A percentile compares a stretch with the other conserved stretches of the same genome.
These are phyloP conservation scores for Vanessa cardui DNA, from an alignment of 2,888 invertebrate genomes.

Conservation along the genomic window DNA sequence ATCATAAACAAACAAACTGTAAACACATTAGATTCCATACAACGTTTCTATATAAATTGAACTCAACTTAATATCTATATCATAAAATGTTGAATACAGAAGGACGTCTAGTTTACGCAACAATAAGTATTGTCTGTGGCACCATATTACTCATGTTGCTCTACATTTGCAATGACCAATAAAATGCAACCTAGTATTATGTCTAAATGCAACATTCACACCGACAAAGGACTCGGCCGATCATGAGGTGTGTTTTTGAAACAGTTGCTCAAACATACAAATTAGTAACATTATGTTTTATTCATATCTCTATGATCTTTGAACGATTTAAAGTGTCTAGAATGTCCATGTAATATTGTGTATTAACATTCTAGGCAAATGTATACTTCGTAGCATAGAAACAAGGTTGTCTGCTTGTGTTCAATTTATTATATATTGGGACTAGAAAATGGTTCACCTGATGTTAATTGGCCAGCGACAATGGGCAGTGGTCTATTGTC, in stretches of 20 bases:
- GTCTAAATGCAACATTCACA: conserved; percentile 19
- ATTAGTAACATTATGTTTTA: conserved; percentile 2
- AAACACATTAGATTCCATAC: not conserved
- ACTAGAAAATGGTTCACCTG: too few relatives aligned
- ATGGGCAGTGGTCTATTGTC: too few relatives aligned
- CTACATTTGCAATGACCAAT: conserved; percentile 53
- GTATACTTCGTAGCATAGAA: too few relatives aligned
- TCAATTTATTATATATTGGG: too few relatives aligned
- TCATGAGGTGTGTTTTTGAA: conserved; percentile 9
- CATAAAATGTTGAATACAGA: conserved; percentile 37
- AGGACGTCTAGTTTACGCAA: conserved; percentile 54
- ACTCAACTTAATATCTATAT: conserved; percentile 2
- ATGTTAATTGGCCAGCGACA: too few relatives aligned
- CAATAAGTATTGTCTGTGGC: conserved; percentile 47
- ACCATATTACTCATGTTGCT: conserved; percentile 49
- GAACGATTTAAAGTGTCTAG: conserved; percentile 5
- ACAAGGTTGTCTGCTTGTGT: too few relatives aligned
- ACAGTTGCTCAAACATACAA: conserved; percentile 7
- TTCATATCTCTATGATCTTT: conserved; percentile 3
- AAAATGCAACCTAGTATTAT: conserved; percentile 38
- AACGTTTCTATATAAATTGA: not conserved
- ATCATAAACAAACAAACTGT: too few relatives aligned
- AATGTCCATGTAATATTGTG: not conserved
- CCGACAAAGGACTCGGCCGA: conserved; percentile 47
- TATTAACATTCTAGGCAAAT: too few relatives aligned